Evolutionary conservation across 2,113 vertebrate genomes (phyloP), one percentile per base, ranked within the genome.

Genomic region (Ageneiosus marmoratus): DNA sequence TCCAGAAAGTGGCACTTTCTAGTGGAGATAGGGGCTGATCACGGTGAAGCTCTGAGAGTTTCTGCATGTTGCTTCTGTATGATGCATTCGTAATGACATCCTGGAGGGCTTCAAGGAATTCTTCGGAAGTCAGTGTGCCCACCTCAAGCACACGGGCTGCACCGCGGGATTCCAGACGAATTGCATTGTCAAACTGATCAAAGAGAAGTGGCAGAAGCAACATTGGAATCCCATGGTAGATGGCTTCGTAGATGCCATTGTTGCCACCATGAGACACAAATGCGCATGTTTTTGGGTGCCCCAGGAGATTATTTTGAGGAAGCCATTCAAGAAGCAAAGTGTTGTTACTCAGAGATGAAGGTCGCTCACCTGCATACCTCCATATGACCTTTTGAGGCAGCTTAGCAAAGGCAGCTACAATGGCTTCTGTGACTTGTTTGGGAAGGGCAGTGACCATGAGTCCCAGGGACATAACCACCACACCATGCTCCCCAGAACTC

Each of bases 331-430:
- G 53, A 65, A 94, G 83, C n/a, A 92, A 41, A 9, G 94, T 94
- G 91, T 94, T 94, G 87, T 92, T 87, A 18, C 94, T 93, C 1
- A 95, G 65, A 1, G 88, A 87, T 1, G 87, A 79, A 2, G 93
- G 94, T 29, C 46, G 87, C 29, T 91, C 78, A 1, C 93, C 91
- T 0, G 51, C 0, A 62, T 93, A 92, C 63, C 84, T 87, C 93
- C 94, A 95, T 44, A 95, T 81, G 13, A 95, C 92, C 73, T 92
- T 94, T 78, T 95, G 94, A 34, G 93, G 92, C 29, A 95, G 86
- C 20, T 88, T 53, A 56, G 94, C 93, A 37, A 95, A 93, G 2
- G 92, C 93, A 12, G 89, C 84, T 4, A 93, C 94, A 0, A 95
- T 91, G 62, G 80, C 86, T 24, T 91, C 87, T 1, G 91, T 91